Evolutionary conservation across 2,888 invertebrate species (phyloP), one percentile per base, ranked within the genome.

Genomic region (Eremobia ochroleuca): DNA sequence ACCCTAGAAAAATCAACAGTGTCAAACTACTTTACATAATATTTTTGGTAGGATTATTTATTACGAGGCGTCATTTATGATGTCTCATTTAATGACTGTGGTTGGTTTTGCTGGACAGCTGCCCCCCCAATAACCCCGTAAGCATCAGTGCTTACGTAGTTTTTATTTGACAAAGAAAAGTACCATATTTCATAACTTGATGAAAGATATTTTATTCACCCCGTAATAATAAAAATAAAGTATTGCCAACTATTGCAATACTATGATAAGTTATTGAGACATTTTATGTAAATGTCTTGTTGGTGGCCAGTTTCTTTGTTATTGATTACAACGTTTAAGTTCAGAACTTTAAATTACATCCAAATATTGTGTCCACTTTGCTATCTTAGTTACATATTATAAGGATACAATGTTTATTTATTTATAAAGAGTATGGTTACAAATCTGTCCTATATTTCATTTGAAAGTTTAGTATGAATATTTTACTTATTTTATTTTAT

Each of bases 151-250:
- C 2, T 21, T 46, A 5, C 5, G 8, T 13, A 5, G 1, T 3
- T 34, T 34, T n/a, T 18, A 68, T 11, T 11, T n/a, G 34, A n/a
- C 3, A n/a, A 31, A 37, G 8, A 13, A 66, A 3, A 40, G 11
- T 8, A 55, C 15, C 5, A 49, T 43, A 82, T 78, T 69, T 83
- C 58, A 40, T 69, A 79, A 73, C 34, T 69, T 34, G 21, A 69
- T 46, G 28, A 64, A 65, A 77, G 52, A 82, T 31, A 61, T 74
- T 11, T 8, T 31, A 61, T 74, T 11, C 11, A 40, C 43, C 40
- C 31, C 4, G 21, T 61, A 61, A 49, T 76, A 66, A 77, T 52
- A 71, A 55, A 13, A 82, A 34, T 34, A 58, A 49, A 58, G 28
- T 34, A 70, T 66, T 62, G 18, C 8, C 31, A 71, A 71, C 21